Conservation (phyloP, 2,113 vertebrate species). For the Myrmecobius fasciatus region DNA sequence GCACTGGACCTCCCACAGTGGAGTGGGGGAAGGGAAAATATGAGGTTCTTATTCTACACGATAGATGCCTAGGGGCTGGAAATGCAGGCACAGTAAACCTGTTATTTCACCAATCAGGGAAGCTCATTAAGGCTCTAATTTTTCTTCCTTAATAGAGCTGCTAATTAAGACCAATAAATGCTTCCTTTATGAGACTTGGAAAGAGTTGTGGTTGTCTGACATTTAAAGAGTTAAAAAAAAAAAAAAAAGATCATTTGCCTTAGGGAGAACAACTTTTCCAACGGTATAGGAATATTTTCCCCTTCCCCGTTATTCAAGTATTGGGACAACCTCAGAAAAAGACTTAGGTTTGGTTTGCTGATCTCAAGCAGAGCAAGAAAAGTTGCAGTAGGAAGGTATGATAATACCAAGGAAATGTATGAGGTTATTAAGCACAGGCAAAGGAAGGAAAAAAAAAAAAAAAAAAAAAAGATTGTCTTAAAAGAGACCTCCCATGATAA, state of each 20-base stretch:
- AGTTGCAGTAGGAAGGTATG: neutral
- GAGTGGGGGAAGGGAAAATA: neutral
- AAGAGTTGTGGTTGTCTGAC: constrained; percentile 42
- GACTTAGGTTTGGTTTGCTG: neutral
- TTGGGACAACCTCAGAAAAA: constrained; percentile 11
- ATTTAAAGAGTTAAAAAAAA: constrained; percentile 63
- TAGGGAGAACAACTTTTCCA: constrained; percentile 11
- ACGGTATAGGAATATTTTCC: neutral
- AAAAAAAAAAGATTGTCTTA: neutral
- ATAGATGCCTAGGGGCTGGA: constrained; percentile 71
- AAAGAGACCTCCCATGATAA: neutral
- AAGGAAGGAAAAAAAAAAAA: neutral
- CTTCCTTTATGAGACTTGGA: constrained; percentile 55
- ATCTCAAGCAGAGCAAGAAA: neutral
- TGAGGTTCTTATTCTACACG: constrained; percentile 31
- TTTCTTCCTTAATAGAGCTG: constrained; percentile 74
- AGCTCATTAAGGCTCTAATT: constrained; percentile 79
- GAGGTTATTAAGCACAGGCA: neutral
- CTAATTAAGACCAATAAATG: constrained; percentile 80
- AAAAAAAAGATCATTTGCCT: constrained; percentile 13
- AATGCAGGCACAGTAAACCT: constrained; percentile 45
- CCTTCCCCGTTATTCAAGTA: constrained; percentile 15
- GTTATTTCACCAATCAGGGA: constrained; percentile 76
- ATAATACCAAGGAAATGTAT: neutral
- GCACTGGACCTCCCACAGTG: constrained; percentile 33